A percentile compares a stretch with the other conserved stretches of the same genome.
Conservation (phyloP, 2,113 vertebrate genomes). For the Eleginops maclovinus region DNA sequence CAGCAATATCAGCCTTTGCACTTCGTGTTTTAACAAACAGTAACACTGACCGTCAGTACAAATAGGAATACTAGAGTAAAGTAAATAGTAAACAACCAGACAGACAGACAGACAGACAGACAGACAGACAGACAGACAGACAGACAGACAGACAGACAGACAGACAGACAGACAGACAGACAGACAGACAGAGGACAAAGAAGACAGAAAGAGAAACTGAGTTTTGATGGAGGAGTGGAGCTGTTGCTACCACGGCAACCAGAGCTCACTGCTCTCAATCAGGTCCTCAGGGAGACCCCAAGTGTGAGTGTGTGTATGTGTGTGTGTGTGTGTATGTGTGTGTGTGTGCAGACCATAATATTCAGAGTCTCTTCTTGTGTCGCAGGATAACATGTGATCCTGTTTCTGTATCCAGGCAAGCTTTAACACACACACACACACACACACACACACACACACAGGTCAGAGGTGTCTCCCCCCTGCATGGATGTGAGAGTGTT, state of each 20-base stretch:
- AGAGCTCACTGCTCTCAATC: slow-evolving; percentile 54
- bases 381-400: slow-evolving; percentile 14
- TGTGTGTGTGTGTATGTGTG: slow-evolving; percentile 27
- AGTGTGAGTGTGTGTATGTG: slow-evolving; percentile 11
- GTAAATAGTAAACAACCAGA: too few relatives aligned
- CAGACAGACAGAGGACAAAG: slow-evolving; percentile 13
- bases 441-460: slow-evolving; percentile 17
- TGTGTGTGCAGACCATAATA: slow-evolving; percentile 18
- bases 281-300: slow-evolving; percentile 54
- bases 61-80: too few relatives aligned
- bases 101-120: neutral
- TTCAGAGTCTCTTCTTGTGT: slow-evolving; percentile 14
- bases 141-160: neutral
- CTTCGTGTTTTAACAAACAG: too few relatives aligned
- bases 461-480: neutral
- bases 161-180: neutral
- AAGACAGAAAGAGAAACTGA: slow-evolving; percentile 10
- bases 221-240: slow-evolving; percentile 50
- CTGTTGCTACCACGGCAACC: slow-evolving; percentile 61
- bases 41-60: too few relatives aligned
- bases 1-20: too few relatives aligned
- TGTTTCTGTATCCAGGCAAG: slow-evolving; percentile 11
- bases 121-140: neutral
- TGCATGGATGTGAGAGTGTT: neutral
- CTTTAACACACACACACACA: slow-evolving; percentile 14